phyloP scores from a whole-genome alignment of 2,797 vertebrate genomes.

The Spinus olivaceus region DNA sequence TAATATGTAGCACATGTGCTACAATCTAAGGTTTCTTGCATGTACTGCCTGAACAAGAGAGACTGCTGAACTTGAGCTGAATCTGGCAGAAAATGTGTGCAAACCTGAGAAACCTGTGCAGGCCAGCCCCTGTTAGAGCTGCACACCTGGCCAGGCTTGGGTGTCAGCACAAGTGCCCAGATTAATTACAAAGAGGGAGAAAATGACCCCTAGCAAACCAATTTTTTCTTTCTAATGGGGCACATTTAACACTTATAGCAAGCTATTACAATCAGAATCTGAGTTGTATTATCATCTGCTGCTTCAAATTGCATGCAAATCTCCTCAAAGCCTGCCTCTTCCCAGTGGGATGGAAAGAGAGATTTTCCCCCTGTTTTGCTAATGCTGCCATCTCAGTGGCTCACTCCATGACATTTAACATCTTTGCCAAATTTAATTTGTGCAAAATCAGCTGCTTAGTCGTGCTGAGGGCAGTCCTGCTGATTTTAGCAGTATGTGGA shows the following conservation, averaged over 20 bases:
- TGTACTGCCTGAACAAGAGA: background rate
- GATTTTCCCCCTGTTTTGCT: background rate
- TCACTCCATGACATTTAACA: background rate
- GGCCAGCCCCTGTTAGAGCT: background rate
- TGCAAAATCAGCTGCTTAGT: background rate
- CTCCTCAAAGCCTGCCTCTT: background rate
- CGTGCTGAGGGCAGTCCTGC: background rate
- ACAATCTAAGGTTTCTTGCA: background rate
- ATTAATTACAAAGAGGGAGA: background rate
- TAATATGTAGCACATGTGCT: background rate
- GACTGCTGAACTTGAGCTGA: background rate
- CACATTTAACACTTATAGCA: background rate
- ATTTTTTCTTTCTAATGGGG: background rate
- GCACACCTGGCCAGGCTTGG: background rate
- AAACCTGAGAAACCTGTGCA: background rate
- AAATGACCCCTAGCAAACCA: background rate
- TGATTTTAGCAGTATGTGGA: background rate
- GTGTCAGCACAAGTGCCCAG: background rate
- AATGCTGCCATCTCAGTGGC: background rate
- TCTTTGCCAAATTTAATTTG: conserved; percentile 4
- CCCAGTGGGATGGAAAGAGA: background rate
- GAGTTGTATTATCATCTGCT: background rate
- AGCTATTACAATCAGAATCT: background rate
- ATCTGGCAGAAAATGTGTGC: background rate
- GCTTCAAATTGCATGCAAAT: background rate